Evolutionary conservation across 2,797 vertebrate genomes (phyloP), one percentile per base, ranked within the genome.

Genomic region (Knipowitschia caucasica): DNA sequence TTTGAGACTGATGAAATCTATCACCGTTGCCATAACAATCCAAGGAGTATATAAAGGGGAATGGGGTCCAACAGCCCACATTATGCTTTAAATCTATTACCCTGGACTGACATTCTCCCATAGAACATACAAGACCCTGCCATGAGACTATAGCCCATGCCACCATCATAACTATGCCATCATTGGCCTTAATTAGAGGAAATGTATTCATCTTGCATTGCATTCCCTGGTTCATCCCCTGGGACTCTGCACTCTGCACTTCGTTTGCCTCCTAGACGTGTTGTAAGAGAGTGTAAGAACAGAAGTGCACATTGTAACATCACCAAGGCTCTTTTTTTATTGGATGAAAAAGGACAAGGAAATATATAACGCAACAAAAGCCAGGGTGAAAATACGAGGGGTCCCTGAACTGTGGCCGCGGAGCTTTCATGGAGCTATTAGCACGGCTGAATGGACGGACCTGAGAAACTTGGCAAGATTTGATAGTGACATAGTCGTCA

Each of bases 261-360:
- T 71, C 56, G 67, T 69, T 59, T 57, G 73, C 65, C 43, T 73
- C 60, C 6, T 63, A 57, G 43, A 25, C 69, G 78, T 87, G 83
- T 82, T 42, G 82, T 84, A 86, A 86, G 78, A 85, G 60, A 34
- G 66, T 78, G 83, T 84, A 86, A 87, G 79, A 83, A 72, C 53
- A 73, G 81, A 76, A 64, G 71, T 62, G 64, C 69, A 65, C 50
- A 46, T 64, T 61, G 80, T 79, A 83, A 82, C 56, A 65, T 55
- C 54, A 40, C 39, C 24, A 45, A 52, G 50, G 54, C 64, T 59
- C n/a, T n/a, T n/a, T 70, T 65, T 64, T 23, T 45, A 50, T 52
- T 15, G 10, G n/a, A 45, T 62, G 57, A 62, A 66, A 67, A 70
- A 31, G 57, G 38, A 54, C 51, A 25, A 57, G 53, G 53, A 67